Conservation (phyloP, 2,888 invertebrate species). For the Seira ritae region DNA sequence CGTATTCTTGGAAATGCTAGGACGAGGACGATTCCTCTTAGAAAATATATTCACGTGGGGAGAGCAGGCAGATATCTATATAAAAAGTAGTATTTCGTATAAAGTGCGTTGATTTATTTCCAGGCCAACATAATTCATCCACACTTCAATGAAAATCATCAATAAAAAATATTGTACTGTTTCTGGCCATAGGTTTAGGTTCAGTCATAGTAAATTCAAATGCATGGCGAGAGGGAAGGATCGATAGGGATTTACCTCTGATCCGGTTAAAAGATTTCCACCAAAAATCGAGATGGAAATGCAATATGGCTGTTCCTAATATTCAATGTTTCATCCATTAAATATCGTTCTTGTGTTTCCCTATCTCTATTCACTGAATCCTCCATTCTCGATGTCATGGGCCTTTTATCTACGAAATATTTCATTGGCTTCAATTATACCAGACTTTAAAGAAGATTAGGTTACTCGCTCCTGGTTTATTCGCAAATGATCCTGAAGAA, state of each 20-base stretch:
- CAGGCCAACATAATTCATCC: conserved; percentile 54
- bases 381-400: not conserved
- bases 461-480: too few species aligned
- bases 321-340: conserved; percentile 16
- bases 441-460: not conserved
- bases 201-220: not conserved
- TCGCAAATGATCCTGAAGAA: too few species aligned
- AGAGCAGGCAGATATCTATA: too few species aligned
- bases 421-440: conserved; percentile 2
- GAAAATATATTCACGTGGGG: too few species aligned
- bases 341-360: not conserved
- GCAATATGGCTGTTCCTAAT: not conserved
- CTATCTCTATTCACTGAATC: not conserved
- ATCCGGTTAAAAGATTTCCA: conserved; percentile 37
- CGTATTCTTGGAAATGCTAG: too few species aligned
- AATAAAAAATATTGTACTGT: conserved; percentile 22
- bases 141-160: conserved; percentile 60
- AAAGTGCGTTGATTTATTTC: conserved; percentile 57
- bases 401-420: not conserved
- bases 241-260: conserved; percentile 44
- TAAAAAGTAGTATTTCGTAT: conserved; percentile 1
- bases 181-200: too few species aligned
- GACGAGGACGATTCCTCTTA: too few species aligned
- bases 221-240: conserved; percentile 12
- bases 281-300: conserved; percentile 30